Evolutionary conservation across 2,797 vertebrate genomes (phyloP).

Genomic region (Nyctalus aviator): DNA sequence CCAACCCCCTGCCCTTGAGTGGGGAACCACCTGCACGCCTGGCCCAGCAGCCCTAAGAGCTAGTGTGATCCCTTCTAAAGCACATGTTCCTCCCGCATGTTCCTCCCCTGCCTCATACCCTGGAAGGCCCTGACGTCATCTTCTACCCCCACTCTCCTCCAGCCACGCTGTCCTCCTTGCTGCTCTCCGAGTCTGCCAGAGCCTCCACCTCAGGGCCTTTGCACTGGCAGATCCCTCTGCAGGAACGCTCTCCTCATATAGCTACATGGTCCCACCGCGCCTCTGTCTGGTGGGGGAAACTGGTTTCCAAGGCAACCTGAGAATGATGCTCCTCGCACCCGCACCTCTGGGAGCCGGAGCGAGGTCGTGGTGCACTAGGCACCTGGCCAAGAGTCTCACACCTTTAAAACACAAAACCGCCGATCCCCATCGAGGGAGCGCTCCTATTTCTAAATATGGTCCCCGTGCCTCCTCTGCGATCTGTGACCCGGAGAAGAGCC

Average conservation of each 20-base stretch:
- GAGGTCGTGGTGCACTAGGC: accelerated
- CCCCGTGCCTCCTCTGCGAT: not conserved
- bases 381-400: constrained; percentile 7
- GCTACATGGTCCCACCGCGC: not conserved
- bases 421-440: not conserved
- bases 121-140: not conserved
- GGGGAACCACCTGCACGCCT: accelerated
- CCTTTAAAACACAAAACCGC: not conserved
- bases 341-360: not conserved
- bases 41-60: not conserved
- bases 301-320: not conserved
- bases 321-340: not conserved
- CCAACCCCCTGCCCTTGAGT: not conserved
- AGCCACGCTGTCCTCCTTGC: not conserved
- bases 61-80: not conserved
- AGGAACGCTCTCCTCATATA: not conserved
- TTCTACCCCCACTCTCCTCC: not conserved
- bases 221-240: not conserved
- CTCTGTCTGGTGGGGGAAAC: accelerated
- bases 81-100: too few relatives aligned
- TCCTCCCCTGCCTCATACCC: not conserved
- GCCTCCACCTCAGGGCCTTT: not conserved
- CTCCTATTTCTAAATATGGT: constrained; percentile 18
- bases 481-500: not conserved
- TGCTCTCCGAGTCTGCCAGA: not conserved